phyloP scores from a whole-genome alignment of 2,113 vertebrate species.

The Eulemur macaco region DNA sequence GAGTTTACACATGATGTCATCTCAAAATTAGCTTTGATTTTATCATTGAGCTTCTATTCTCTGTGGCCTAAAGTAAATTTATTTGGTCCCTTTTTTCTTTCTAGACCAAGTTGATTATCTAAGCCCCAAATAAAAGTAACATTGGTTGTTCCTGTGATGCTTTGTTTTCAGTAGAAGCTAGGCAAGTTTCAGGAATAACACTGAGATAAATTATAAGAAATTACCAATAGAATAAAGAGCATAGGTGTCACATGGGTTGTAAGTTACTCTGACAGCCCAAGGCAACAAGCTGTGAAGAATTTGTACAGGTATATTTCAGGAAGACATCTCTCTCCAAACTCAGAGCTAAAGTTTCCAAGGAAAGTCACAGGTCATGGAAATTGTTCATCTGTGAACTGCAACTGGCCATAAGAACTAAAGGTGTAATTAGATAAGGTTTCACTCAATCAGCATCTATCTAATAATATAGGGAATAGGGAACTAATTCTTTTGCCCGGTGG shows the following conservation, averaged over 20 bases:
- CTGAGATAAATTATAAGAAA: conserved; percentile 23
- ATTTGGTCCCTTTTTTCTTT: not conserved
- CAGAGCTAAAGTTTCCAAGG: not conserved
- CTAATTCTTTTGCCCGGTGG: not conserved
- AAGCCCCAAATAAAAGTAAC: not conserved
- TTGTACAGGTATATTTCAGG: conserved; percentile 1
- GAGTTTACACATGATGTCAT: not conserved
- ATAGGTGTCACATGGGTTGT: not conserved
- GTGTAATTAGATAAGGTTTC: not conserved
- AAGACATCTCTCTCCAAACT: not conserved
- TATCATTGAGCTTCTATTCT: not conserved
- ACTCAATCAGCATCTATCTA: not conserved
- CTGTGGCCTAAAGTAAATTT: not conserved
- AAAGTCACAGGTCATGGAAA: not conserved
- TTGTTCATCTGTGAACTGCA: not conserved
- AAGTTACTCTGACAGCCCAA: conserved; percentile 43
- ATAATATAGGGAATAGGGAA: not conserved
- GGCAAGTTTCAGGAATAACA: not conserved
- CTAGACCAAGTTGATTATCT: not conserved
- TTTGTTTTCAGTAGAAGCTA: not conserved
- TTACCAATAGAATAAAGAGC: conserved; percentile 36
- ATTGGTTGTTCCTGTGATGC: not conserved
- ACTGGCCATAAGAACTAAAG: not conserved
- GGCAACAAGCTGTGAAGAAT: conserved; percentile 14
- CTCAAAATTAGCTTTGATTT: not conserved